Base-by-base conservation (phyloP, 2,797 vertebrate species). In the Pteropus rufus region DNA sequence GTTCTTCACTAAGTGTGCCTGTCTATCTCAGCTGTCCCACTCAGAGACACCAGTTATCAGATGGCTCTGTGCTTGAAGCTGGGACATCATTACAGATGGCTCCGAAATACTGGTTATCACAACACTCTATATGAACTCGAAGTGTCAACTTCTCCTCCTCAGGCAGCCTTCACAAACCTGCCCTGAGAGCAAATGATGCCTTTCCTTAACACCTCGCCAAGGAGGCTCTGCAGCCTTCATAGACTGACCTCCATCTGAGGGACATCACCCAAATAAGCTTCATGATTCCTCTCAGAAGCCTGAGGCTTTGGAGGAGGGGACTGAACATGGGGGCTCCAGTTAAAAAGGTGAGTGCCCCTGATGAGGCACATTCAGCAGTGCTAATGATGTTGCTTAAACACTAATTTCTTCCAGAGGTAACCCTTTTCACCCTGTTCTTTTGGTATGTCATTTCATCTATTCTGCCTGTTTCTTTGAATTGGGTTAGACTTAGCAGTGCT, bases 141-240 rank as follows among this genome's bases (percentile, higher is more conserved):
- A 44, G 5, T 10, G 29, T 46, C 26, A 15, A 4, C 60, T 54
- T 44, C 14, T 49, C 19, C 5, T n/a, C 58, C 6, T n/a, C 65
- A 16, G 44, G 11, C 36, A 41, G 34, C 1, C 7, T 58, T 36
- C 2, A 44, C 19, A 46, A 31, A 58, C 52, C 16, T 72, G 46
- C 41, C 34, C 24, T 24, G 39, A 76, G 24, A 54, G 18, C n/a
- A 58, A 34, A 36, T 23, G 34, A 21, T 60, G 19, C 69, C 26
- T 91, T 23, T 65, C 9, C 1, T 34, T 10, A 21, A 46, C 2
- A 9, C 36, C 10, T 84, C 60, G 19, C 18, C 34, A 34, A 8
- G 9, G 52, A 65, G 54, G 11, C 16, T 56, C 34, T 36, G n/a
- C 10, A 0, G 15, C 3, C 41, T n/a, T 34, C 49, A 0, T 0